Conservation (phyloP, 2,888 invertebrate genomes). For the Subacronicta megacephala region DNA sequence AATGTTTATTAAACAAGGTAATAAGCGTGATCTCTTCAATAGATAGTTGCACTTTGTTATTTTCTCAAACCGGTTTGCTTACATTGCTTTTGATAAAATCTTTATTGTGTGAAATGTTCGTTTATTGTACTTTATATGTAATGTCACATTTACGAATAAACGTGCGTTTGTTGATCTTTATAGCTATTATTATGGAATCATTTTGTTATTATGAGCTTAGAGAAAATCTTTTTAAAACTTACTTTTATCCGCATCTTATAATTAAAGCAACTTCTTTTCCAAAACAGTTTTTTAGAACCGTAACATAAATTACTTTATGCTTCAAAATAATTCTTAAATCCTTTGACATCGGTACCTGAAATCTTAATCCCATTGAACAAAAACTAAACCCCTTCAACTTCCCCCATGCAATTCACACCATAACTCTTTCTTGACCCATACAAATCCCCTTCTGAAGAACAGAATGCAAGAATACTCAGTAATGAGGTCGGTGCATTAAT, state of each 20-base stretch:
- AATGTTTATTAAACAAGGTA: conserved; percentile 88
- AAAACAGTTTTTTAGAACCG: too few species aligned
- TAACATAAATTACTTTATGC: conserved; percentile 1
- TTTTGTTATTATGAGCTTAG: too few species aligned
- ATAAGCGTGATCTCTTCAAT: conserved; percentile 76
- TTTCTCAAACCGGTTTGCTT: conserved; percentile 60
- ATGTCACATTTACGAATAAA: conserved; percentile 14
- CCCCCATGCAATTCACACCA: conserved; percentile 77
- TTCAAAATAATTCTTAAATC: conserved; percentile 22
- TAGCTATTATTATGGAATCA: not conserved
- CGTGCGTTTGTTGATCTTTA: not conserved
- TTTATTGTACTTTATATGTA: conserved; percentile 30
- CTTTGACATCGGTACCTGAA: conserved; percentile 45
- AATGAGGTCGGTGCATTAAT: conserved; percentile 86
- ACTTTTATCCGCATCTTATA: too few species aligned
- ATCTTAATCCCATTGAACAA: conserved; percentile 56
- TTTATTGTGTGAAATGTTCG: conserved; percentile 49
- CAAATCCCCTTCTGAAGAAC: conserved; percentile 71
- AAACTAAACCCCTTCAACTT: conserved; percentile 61
- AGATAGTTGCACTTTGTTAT: conserved; percentile 61
- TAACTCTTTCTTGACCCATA: conserved; percentile 87
- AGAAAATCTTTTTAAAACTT: too few species aligned
- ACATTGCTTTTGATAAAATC: conserved; percentile 56
- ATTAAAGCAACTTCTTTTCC: too few species aligned
- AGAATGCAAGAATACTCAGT: conserved; percentile 81